phyloP scores from a whole-genome alignment of 2,888 invertebrate species.

The Oligia strigilis region DNA sequence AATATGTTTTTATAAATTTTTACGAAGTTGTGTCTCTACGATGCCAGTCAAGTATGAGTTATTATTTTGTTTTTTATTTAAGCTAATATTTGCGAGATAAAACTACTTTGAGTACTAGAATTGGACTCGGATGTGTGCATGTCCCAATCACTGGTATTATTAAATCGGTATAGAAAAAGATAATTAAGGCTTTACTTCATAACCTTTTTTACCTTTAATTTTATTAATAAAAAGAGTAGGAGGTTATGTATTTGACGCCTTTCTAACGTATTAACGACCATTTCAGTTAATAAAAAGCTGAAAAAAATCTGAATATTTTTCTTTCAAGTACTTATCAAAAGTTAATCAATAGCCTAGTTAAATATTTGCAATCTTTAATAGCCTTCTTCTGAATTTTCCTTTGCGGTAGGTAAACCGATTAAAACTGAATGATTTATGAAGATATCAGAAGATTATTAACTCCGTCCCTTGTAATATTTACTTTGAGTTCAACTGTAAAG shows the following conservation, averaged over 20 bases:
- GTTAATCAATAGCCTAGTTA: slow-evolving; percentile 28
- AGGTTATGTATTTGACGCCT: neutral
- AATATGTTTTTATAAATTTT: slow-evolving; percentile 20
- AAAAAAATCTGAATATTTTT: slow-evolving; percentile 1
- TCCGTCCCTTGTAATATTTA: slow-evolving; percentile 24
- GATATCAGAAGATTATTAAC: slow-evolving; percentile 33
- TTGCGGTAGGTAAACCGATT: slow-evolving; percentile 32
- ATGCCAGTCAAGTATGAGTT: slow-evolving; percentile 15
- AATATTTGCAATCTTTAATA: slow-evolving; percentile 42
- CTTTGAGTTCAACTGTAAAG: slow-evolving; percentile 23
- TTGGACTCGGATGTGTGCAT: slow-evolving; percentile 21
- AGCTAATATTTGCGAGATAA: slow-evolving; percentile 2
- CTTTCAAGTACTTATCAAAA: neutral
- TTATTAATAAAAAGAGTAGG: neutral
- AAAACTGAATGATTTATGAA: slow-evolving; percentile 43
- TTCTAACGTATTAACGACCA: slow-evolving; percentile 1
- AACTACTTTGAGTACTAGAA: slow-evolving; percentile 17
- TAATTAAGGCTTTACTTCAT: slow-evolving; percentile 1
- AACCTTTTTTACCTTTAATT: neutral
- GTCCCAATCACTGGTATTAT: slow-evolving; percentile 12
- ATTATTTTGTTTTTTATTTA: slow-evolving; percentile 41
- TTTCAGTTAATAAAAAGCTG: slow-evolving; percentile 9
- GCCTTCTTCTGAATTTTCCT: neutral
- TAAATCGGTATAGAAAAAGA: slow-evolving; percentile 2
- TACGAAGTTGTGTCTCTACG: slow-evolving; percentile 16